Evolutionary conservation across 2,113 vertebrate species (phyloP).

Genomic region (Saguinus midas): DNA sequence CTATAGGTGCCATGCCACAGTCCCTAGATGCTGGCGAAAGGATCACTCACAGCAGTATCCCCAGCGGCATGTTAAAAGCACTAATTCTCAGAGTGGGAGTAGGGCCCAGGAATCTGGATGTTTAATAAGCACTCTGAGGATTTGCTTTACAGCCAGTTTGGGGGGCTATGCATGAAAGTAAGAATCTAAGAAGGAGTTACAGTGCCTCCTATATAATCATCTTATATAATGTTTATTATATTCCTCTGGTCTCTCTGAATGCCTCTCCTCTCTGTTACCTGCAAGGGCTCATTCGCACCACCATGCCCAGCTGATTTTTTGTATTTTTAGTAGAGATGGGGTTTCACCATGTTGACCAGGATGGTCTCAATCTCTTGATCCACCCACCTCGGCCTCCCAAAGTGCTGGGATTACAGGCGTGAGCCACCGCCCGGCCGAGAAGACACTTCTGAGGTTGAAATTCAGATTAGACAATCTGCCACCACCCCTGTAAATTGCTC

Average conservation of each 20-base stretch:
- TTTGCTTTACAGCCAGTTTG: not conserved
- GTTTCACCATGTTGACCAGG: no score
- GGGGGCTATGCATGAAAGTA: not conserved
- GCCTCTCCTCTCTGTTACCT: not conserved
- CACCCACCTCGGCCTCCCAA: no score
- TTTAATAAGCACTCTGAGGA: not conserved
- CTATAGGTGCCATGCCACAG: not conserved
- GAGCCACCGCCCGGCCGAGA: no score
- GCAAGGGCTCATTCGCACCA: not conserved
- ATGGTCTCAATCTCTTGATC: no score
- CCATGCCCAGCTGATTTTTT: no score
- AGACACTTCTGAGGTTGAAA: no score
- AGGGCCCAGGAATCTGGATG: not conserved
- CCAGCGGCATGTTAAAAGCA: not conserved
- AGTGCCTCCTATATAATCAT: not conserved
- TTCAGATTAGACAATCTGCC: no score
- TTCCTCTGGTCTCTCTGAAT: not conserved
- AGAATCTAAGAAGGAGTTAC: not conserved
- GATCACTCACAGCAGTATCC: not conserved
- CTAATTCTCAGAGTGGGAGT: not conserved
- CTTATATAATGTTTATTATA: rapidly evolving
- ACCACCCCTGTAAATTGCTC: no score
- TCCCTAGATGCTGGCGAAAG: not conserved
- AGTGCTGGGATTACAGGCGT: no score
- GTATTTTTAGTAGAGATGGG: no score